Conservation (phyloP, 1,140 invertebrate genomes). For the Dufourea novaeangliae region DNA sequence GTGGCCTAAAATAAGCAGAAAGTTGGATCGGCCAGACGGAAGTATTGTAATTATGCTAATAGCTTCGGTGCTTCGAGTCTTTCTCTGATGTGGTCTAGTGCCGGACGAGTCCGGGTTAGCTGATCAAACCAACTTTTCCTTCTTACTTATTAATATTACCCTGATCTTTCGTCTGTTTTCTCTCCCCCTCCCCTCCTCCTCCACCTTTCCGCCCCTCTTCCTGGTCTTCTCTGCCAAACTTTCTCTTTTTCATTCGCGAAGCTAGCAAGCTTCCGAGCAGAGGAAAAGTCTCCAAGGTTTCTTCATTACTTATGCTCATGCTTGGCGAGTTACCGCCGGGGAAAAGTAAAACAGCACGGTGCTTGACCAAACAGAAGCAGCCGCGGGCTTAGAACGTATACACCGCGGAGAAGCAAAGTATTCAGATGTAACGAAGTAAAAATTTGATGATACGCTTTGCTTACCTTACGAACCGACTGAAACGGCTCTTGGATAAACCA, state of each 20-base stretch:
- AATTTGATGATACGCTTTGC: conserved; percentile 19
- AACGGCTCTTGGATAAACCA: background rate
- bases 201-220: conserved; percentile 41
- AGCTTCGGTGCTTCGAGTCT: conserved; percentile 75
- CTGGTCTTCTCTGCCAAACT: conserved; percentile 52
- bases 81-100: conserved; percentile 79
- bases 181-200: conserved; percentile 55
- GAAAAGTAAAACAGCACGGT: conserved; percentile 24
- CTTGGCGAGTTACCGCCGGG: conserved; percentile 21
- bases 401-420: background rate
- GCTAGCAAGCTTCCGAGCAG: conserved; percentile 39
- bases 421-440: conserved; percentile 31
- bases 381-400: background rate
- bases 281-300: conserved; percentile 61
- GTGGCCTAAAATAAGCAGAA: conserved; percentile 80
- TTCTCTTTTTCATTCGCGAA: conserved; percentile 55
- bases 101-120: conserved; percentile 73
- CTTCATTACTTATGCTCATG: conserved; percentile 59
- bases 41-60: conserved; percentile 83
- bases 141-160: conserved; percentile 77
- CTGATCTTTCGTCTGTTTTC: conserved; percentile 26
- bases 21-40: conserved; percentile 76
- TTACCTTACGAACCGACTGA: background rate
- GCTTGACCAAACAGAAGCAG: conserved; percentile 35
- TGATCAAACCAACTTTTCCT: conserved; percentile 76